Conservation (phyloP, 2,113 vertebrate species). For the Sus scrofa region T2T-Sscrofa CM000814.6:102062501-102063000, state of each 20-base stretch:
- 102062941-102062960: neutral
- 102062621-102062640: constrained; percentile 21
- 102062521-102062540: constrained; percentile 55
- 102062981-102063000: neutral
- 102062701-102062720: constrained; percentile 55
- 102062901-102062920: neutral
- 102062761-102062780: constrained; percentile 53
- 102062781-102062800: neutral
- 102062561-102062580: constrained; percentile 45
- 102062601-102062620: constrained; percentile 39
- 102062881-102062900: neutral
- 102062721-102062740: constrained; percentile 68
- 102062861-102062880: neutral
- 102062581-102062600: neutral
- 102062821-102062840: constrained; percentile 10
- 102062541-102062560: constrained; percentile 35
- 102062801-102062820: constrained; percentile 25
- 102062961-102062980: neutral
- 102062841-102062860: neutral
- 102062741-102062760: constrained; percentile 53
- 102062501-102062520: constrained; percentile 19
- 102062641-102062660: constrained; percentile 27
- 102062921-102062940: neutral
- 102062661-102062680: neutral
- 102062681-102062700: neutral